phyloP scores from a whole-genome alignment of 2,888 invertebrate species.

The Pseudococcus jackbeardsleyi region DNA sequence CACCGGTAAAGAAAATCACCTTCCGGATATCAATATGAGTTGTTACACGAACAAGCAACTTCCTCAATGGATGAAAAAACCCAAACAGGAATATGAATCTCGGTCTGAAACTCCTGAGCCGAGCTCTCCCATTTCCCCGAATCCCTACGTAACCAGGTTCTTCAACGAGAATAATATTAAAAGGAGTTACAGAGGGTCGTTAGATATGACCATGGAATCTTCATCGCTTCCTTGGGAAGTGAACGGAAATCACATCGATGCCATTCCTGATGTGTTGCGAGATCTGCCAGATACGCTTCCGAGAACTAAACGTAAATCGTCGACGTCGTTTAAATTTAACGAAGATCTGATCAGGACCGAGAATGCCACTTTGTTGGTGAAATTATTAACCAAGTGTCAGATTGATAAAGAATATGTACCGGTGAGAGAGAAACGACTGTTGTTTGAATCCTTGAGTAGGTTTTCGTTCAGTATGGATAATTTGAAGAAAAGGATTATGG shows the following conservation, averaged over 20 bases:
- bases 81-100: background rate
- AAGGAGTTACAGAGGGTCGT: background rate
- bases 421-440: slow-evolving; percentile 78
- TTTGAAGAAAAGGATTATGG: slow-evolving; percentile 20
- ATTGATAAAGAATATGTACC: slow-evolving; percentile 73
- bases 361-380: slow-evolving; percentile 29
- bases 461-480: slow-evolving; percentile 70
- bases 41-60: background rate
- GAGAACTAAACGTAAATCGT: slow-evolving; percentile 23
- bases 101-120: background rate
- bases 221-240: background rate
- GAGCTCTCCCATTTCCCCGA: background rate
- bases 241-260: background rate
- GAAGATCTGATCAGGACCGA: slow-evolving; percentile 42
- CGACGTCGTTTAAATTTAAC: background rate
- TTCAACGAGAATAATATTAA: background rate
- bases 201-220: background rate
- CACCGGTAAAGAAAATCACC: background rate
- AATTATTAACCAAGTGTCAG: slow-evolving; percentile 67
- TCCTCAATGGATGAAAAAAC: background rate
- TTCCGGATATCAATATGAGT: background rate
- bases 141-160: background rate
- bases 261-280: slow-evolving; percentile 34
- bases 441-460: slow-evolving; percentile 78
- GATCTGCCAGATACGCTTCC: slow-evolving; percentile 47